A percentile compares a stretch with the other conserved stretches of the same genome.
These are phyloP conservation scores for Pachyseris speciosa DNA, from an alignment of 64 coral and sea anemone genomes.

Conservation along the genomic window DNA sequence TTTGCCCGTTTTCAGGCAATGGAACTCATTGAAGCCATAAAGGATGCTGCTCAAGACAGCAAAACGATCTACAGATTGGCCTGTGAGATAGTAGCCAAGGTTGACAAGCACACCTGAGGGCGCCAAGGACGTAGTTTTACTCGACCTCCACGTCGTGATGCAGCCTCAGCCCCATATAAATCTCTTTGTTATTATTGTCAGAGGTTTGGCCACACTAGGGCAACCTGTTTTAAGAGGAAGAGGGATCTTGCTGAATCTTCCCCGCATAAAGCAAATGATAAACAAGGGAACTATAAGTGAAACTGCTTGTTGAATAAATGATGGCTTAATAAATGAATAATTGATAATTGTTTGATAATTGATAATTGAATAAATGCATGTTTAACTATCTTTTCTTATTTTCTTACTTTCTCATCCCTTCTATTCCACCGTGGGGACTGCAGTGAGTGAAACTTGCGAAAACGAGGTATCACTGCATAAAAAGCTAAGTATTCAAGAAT, in stretches of 20 bases:
- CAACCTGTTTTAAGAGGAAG: slow-evolving; percentile 32
- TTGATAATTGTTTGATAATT: neutral
- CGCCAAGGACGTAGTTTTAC: neutral
- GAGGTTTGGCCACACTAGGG: slow-evolving; percentile 28
- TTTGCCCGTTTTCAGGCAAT: too few relatives aligned
- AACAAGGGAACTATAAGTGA: neutral
- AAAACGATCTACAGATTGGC: too few relatives aligned
- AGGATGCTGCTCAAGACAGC: too few relatives aligned
- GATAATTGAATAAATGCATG: neutral
- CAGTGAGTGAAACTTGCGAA: neutral
- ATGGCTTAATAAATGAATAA: neutral
- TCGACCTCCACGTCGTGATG: slow-evolving; percentile 1
- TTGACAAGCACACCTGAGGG: neutral
- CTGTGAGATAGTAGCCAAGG: too few relatives aligned
- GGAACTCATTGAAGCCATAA: too few relatives aligned
- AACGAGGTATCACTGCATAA: too few relatives aligned
- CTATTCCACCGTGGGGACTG: neutral
- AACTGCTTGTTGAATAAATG: neutral
- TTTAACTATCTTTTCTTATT: neutral
- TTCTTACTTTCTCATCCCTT: neutral
- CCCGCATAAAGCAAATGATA: neutral
- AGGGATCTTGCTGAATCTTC: neutral
- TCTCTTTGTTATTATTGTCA: slow-evolving; percentile 17
- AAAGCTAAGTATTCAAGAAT: too few relatives aligned
- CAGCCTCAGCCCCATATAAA: neutral